These are phyloP conservation scores for Danionella dracula DNA, from an alignment of 2,797 vertebrate species.

Conservation along the genomic window DNA sequence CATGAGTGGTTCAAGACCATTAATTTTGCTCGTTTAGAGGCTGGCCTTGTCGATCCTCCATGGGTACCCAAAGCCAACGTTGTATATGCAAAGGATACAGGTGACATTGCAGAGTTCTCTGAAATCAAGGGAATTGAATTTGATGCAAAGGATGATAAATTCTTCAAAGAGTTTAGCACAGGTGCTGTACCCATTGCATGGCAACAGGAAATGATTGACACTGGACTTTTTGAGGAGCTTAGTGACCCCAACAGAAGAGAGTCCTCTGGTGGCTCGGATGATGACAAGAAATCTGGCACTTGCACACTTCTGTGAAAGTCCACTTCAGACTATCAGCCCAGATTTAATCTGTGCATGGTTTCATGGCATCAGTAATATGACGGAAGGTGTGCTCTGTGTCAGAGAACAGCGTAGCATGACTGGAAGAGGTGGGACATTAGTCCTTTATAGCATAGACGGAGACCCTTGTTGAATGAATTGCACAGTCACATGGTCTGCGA, in stretches of 20 bases:
- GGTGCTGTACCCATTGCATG: constrained; percentile 81
- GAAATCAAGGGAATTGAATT: constrained; percentile 84
- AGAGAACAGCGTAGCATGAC: constrained; percentile 30
- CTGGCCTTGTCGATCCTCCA: constrained; percentile 78
- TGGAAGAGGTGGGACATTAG: constrained; percentile 20
- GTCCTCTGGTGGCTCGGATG: constrained; percentile 54
- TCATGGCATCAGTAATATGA: constrained; percentile 24
- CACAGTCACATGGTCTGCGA: constrained; percentile 8
- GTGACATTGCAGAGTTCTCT: constrained; percentile 89
- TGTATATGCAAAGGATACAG: constrained; percentile 88
- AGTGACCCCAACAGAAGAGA: constrained; percentile 81
- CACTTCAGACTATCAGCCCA: not conserved
- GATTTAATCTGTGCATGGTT: constrained; percentile 6
- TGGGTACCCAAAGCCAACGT: constrained; percentile 89
- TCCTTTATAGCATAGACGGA: constrained; percentile 21
- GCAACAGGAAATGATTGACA: constrained; percentile 89
- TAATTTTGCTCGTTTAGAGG: constrained; percentile 87
- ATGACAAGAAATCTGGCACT: constrained; percentile 79
- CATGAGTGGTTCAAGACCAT: constrained; percentile 86
- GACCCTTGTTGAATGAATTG: not conserved
- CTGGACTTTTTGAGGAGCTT: constrained; percentile 85
- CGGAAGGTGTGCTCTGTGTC: constrained; percentile 35
- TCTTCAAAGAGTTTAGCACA: constrained; percentile 85
- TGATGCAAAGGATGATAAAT: constrained; percentile 81
- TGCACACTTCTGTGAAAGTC: constrained; percentile 78